Conservation (phyloP, 2,888 invertebrate species). For the Hylaea fasciaria region DNA sequence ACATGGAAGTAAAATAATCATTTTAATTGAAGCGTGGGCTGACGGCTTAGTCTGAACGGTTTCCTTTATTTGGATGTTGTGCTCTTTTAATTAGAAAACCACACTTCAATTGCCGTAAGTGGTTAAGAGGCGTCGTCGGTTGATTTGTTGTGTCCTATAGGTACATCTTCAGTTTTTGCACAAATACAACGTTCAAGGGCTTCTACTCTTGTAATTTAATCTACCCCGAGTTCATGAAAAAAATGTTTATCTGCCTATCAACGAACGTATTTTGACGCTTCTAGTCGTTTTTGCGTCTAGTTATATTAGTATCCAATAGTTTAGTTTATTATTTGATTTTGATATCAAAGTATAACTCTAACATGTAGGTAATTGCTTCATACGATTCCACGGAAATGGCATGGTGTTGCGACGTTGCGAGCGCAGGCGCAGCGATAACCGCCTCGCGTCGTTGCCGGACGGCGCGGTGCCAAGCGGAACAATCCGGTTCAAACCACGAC, state of each 20-base stretch:
- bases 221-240: too few relatives aligned
- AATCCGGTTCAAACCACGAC: slow-evolving; percentile 64
- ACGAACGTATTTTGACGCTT: too few relatives aligned
- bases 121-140: slow-evolving; percentile 46
- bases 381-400: slow-evolving; percentile 28
- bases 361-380: slow-evolving; percentile 25
- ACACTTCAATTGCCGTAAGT: slow-evolving; percentile 55
- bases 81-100: slow-evolving; percentile 61
- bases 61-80: slow-evolving; percentile 37
- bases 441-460: slow-evolving; percentile 22
- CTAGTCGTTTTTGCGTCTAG: too few relatives aligned
- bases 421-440: slow-evolving; percentile 51
- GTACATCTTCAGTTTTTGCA: slow-evolving; percentile 26
- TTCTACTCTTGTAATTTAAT: too few relatives aligned
- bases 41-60: slow-evolving; percentile 26
- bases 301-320: too few relatives aligned
- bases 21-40: slow-evolving; percentile 53
- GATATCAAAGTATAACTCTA: not conserved
- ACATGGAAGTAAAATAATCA: slow-evolving; percentile 40
- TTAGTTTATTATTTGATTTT: too few relatives aligned
- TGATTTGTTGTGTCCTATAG: slow-evolving; percentile 34
- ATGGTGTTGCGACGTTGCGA: slow-evolving; percentile 27
- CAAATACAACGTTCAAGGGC: not conserved
- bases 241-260: too few relatives aligned
- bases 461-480: slow-evolving; percentile 56